Conservation (phyloP, 2,113 vertebrate species). For the Myanophis thanlyinensis region DNA sequence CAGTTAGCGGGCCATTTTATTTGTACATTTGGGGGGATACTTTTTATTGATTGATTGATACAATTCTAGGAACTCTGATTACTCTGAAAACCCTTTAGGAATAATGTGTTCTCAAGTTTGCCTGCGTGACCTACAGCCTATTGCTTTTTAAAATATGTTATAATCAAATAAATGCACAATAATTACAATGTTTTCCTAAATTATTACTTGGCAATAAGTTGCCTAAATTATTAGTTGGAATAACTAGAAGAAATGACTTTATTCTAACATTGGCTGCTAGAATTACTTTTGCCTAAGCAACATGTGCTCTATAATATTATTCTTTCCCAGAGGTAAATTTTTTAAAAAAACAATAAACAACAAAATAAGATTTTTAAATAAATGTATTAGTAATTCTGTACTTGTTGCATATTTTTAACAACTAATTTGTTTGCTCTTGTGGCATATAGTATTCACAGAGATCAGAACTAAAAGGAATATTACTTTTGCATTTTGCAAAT, state of each 20-base stretch:
- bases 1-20: not conserved
- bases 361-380: not conserved
- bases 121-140: not conserved
- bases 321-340: not conserved
- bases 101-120: not conserved
- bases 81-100: not conserved
- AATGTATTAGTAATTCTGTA: not conserved
- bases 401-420: not conserved
- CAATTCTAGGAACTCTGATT: not conserved
- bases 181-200: not conserved
- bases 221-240: not conserved
- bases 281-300: not conserved
- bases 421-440: not conserved
- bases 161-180: not conserved
- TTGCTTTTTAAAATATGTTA: not conserved
- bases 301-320: not conserved
- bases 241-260: not conserved
- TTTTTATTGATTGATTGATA: not conserved
- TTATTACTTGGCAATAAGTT: not conserved
- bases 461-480: not conserved
- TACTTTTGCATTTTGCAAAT: not conserved
- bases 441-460: not conserved
- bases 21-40: not conserved
- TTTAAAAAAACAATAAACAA: not conserved
- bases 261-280: not conserved